Conservation (phyloP, 2,797 vertebrate species). For the Poecilia picta region DNA sequence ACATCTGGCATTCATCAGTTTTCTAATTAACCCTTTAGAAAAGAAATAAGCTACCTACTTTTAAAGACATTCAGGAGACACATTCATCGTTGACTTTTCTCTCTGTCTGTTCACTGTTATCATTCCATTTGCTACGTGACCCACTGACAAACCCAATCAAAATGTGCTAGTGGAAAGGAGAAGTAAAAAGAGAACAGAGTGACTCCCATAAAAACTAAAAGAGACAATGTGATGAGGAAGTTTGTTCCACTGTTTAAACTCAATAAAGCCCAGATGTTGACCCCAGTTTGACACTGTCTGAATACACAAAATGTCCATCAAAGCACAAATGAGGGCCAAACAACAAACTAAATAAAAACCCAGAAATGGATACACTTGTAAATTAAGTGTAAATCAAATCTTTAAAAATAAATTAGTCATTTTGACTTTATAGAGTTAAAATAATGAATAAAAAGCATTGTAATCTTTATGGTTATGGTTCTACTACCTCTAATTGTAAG, state of each 20-base stretch:
- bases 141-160: conserved; percentile 57
- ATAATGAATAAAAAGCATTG: not conserved
- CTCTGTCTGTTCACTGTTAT: conserved; percentile 37
- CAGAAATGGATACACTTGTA: conserved; percentile 20
- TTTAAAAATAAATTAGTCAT: conserved; percentile 30
- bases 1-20: conserved; percentile 65
- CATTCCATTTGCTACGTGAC: conserved; percentile 50
- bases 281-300: conserved; percentile 40
- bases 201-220: conserved; percentile 54
- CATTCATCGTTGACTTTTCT: conserved; percentile 34
- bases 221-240: conserved; percentile 50
- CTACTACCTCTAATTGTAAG: not conserved
- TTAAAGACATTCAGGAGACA: conserved; percentile 45
- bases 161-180: conserved; percentile 30
- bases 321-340: conserved; percentile 39
- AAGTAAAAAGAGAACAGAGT: conserved; percentile 31
- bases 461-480: not conserved
- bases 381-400: conserved; percentile 10
- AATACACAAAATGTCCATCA: conserved; percentile 30
- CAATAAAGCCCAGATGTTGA: conserved; percentile 73
- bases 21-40: conserved; percentile 44
- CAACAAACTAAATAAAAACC: conserved; percentile 39
- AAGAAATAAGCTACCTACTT: conserved; percentile 61
- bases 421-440: not conserved
- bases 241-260: conserved; percentile 71